These are phyloP conservation scores for Botia almorhae DNA, from an alignment of 2,797 vertebrate species.

Conservation along the genomic window DNA sequence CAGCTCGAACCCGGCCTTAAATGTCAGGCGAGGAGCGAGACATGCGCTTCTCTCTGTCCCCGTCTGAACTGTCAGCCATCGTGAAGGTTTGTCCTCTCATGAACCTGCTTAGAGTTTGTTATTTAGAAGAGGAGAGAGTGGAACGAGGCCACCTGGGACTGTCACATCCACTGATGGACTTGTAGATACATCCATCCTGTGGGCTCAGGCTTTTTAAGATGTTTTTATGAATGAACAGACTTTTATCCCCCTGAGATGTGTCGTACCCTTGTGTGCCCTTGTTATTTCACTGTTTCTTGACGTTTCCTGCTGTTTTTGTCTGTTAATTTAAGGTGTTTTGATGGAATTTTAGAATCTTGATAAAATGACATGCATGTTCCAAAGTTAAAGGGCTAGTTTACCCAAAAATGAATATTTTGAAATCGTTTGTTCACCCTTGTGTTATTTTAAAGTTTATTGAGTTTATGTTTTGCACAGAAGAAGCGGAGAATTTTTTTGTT, in stretches of 20 bases:
- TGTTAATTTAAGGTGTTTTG: not conserved
- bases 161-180: slow-evolving; percentile 30
- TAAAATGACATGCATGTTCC: not conserved
- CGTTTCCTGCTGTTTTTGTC: not conserved
- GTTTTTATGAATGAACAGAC: slow-evolving; percentile 29
- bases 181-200: slow-evolving; percentile 33
- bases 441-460: too few species aligned
- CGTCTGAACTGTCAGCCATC: slow-evolving; percentile 44
- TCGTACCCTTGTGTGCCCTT: slow-evolving; percentile 27
- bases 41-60: slow-evolving; percentile 37
- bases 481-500: too few species aligned
- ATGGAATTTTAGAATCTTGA: slow-evolving; percentile 19
- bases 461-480: too few species aligned
- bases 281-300: not conserved
- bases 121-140: slow-evolving; percentile 41
- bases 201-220: slow-evolving; percentile 20
- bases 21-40: slow-evolving; percentile 51
- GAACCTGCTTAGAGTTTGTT: slow-evolving; percentile 53
- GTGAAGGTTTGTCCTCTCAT: slow-evolving; percentile 29
- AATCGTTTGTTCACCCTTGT: too few species aligned
- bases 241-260: not conserved
- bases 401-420: too few species aligned
- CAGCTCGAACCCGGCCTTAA: slow-evolving; percentile 51
- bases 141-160: slow-evolving; percentile 10
- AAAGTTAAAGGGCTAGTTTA: too few species aligned